These are phyloP conservation scores for Antheraea assamensis DNA, from an alignment of 2,888 invertebrate species.

Conservation along the genomic window DNA sequence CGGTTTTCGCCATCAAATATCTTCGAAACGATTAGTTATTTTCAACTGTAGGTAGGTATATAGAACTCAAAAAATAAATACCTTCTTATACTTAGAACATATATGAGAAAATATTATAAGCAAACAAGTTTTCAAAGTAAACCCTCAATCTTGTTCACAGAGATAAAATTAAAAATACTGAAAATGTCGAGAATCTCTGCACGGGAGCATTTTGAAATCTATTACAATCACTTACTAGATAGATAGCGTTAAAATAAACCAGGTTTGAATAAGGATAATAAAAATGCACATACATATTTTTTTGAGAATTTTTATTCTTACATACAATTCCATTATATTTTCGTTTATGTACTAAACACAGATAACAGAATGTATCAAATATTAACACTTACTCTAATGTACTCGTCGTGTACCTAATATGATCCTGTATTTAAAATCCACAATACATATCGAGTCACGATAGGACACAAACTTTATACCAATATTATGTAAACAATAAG, in stretches of 20 bases:
- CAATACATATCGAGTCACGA: constrained; percentile 35
- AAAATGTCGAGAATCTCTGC: too few relatives aligned
- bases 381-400: constrained; percentile 68
- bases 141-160: too few relatives aligned
- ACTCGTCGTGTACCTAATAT: constrained; percentile 59
- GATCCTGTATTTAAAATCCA: constrained; percentile 39
- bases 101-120: too few relatives aligned
- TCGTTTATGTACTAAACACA: constrained; percentile 72
- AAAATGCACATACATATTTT: constrained; percentile 37
- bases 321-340: constrained; percentile 81
- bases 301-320: constrained; percentile 79
- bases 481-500: neutral
- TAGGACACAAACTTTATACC: neutral
- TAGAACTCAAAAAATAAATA: too few relatives aligned
- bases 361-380: constrained; percentile 72
- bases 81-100: too few relatives aligned
- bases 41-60: too few relatives aligned
- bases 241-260: neutral
- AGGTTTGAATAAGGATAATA: neutral
- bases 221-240: neutral
- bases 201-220: neutral
- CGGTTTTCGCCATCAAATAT: too few relatives aligned
- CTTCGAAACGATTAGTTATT: too few relatives aligned
- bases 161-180: too few relatives aligned
- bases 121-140: too few relatives aligned